Conservation (phyloP, 2,113 vertebrate genomes). For the Phasianus colchicus region DNA sequence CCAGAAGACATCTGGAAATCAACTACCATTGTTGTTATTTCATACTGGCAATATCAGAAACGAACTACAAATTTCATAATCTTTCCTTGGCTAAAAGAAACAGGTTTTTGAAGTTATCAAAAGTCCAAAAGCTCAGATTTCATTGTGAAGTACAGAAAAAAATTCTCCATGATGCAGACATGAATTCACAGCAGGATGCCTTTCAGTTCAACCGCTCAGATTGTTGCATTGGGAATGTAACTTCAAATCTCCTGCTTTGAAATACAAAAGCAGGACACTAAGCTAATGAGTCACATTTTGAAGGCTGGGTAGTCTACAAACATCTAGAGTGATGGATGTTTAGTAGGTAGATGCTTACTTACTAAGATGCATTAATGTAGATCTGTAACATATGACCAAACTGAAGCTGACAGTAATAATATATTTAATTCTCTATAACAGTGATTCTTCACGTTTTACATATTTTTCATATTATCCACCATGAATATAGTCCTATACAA, state of each 20-base stretch:
- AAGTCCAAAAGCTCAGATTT: background rate
- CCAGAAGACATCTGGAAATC: background rate
- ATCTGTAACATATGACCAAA: background rate
- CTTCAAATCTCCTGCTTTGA: background rate
- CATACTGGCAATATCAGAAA: background rate
- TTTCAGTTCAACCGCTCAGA: background rate
- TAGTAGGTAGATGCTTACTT: background rate
- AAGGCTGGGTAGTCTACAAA: background rate
- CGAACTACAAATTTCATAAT: background rate
- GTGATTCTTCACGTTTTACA: background rate
- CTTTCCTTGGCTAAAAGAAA: background rate
- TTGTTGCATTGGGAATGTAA: fast-evolving
- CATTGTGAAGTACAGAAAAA: background rate
- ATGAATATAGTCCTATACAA: background rate
- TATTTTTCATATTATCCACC: background rate
- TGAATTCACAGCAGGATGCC: background rate
- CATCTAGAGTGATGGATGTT: background rate
- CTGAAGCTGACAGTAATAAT: background rate
- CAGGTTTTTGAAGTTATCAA: background rate
- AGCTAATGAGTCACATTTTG: background rate
- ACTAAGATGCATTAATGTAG: background rate
- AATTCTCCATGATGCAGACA: background rate
- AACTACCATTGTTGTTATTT: background rate
- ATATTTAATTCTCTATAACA: background rate
- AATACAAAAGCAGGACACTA: background rate